A percentile compares a stretch with the other conserved stretches of the same genome.
These are phyloP conservation scores for Euphonia xanthogaster DNA, from an alignment of 2,797 vertebrate species.

Conservation along the genomic window DNA sequence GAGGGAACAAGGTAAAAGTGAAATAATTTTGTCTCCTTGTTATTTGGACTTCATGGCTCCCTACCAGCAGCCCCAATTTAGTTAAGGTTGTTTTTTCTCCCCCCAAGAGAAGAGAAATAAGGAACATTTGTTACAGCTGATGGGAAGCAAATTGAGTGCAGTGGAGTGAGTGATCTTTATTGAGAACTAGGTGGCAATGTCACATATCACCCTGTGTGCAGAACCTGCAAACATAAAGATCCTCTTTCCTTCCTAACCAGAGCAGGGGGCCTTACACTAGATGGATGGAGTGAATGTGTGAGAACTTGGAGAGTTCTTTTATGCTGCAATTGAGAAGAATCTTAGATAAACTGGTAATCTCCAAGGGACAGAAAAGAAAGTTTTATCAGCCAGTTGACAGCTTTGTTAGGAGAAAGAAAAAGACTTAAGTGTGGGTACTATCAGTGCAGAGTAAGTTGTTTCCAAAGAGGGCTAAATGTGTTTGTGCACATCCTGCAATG, in stretches of 20 bases:
- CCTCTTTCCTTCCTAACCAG: not conserved
- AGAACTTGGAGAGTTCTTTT: not conserved
- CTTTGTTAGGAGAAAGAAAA: not conserved
- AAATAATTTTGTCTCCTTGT: not conserved
- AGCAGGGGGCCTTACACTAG: not conserved
- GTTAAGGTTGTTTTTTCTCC: not conserved
- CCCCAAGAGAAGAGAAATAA: not conserved
- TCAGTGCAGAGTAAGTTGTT: not conserved
- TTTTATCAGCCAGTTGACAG: not conserved
- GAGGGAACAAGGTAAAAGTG: not conserved
- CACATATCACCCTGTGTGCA: not conserved
- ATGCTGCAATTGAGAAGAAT: slow-evolving; percentile 4
- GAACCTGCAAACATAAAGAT: not conserved
- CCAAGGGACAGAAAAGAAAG: not conserved
- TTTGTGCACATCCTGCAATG: not conserved
- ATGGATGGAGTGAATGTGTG: not conserved
- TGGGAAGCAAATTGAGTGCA: slow-evolving; percentile 42
- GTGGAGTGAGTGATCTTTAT: slow-evolving; percentile 18
- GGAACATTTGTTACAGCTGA: not conserved
- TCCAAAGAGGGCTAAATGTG: not conserved
- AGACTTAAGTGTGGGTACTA: not conserved
- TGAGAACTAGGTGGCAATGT: slow-evolving; percentile 11
- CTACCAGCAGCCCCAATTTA: not conserved
- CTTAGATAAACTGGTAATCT: slow-evolving; percentile 22
- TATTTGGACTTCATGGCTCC: not conserved